Evolutionary conservation across 2,888 invertebrate genomes (phyloP).

Genomic region (Chromoteleia sp.): DNA sequence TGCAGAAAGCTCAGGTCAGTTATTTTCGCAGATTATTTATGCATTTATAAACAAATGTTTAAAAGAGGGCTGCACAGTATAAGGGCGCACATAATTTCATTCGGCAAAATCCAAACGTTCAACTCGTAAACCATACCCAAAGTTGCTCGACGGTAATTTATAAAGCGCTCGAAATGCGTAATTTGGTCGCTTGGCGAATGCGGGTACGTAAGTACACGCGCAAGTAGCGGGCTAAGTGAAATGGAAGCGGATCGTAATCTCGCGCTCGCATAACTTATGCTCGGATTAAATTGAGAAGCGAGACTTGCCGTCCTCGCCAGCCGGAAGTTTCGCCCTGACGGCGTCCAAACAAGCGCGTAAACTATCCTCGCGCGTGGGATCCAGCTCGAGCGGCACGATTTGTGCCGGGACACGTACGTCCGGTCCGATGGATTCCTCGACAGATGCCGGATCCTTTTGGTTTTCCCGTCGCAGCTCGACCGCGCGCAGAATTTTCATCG

Average conservation of each 20-base stretch:
- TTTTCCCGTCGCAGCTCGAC: slow-evolving; percentile 87
- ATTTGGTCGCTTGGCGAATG: slow-evolving; percentile 1
- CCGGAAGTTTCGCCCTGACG: slow-evolving; percentile 92
- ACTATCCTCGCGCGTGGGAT: slow-evolving; percentile 92
- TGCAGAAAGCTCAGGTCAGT: no score
- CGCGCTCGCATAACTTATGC: slow-evolving; percentile 34
- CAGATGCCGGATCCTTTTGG: slow-evolving; percentile 83
- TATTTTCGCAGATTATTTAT: no score
- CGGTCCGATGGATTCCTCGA: slow-evolving; percentile 81
- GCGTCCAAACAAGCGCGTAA: slow-evolving; percentile 92
- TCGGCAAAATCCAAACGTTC: slow-evolving; percentile 13
- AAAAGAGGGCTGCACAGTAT: no score
- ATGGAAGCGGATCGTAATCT: slow-evolving; percentile 52
- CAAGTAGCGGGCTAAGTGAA: slow-evolving; percentile 40
- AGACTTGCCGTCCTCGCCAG: slow-evolving; percentile 91
- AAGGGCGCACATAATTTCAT: no score
- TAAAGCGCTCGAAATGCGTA: slow-evolving; percentile 26
- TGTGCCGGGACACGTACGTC: slow-evolving; percentile 85
- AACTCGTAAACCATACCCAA: slow-evolving; percentile 2
- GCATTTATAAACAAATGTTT: no score
- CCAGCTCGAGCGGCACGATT: slow-evolving; percentile 90
- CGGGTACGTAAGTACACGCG: slow-evolving; percentile 21
- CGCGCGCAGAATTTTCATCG: slow-evolving; percentile 87
- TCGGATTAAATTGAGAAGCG: slow-evolving; percentile 59
- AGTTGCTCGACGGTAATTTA: slow-evolving; percentile 23